Conservation (phyloP, 2,113 vertebrate species). For the Dipodomys merriami region DNA sequence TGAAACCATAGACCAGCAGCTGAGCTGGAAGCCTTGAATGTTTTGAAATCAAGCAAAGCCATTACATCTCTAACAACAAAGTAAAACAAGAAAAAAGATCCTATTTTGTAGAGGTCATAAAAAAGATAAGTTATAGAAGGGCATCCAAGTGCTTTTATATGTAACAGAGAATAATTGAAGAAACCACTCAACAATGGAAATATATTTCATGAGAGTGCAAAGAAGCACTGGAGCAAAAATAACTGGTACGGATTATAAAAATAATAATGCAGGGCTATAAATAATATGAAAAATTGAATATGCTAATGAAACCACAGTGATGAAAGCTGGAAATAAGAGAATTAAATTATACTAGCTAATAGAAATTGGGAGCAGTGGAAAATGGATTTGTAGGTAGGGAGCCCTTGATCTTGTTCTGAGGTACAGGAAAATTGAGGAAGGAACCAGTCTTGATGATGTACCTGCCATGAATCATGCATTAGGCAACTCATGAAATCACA, state of each 20-base stretch:
- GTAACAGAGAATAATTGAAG: conserved; percentile 52
- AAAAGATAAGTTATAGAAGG: conserved; percentile 1
- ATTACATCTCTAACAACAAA: conserved; percentile 19
- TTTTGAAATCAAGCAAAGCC: conserved; percentile 55
- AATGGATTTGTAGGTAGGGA: conserved; percentile 14
- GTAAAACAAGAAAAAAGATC: background rate
- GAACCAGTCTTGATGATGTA: background rate
- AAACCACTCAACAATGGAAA: conserved; percentile 59
- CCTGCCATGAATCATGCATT: background rate
- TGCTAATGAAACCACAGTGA: conserved; percentile 59
- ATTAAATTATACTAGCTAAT: conserved; percentile 40
- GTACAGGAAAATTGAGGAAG: background rate
- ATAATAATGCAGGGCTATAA: conserved; percentile 69
- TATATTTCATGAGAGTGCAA: conserved; percentile 48
- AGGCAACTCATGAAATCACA: background rate
- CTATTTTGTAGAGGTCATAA: background rate
- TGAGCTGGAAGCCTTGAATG: background rate
- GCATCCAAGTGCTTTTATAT: background rate
- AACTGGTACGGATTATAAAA: conserved; percentile 71
- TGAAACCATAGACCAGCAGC: background rate
- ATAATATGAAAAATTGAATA: conserved; percentile 71
- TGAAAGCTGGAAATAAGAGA: conserved; percentile 48
- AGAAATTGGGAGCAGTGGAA: background rate
- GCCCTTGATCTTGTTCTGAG: background rate
- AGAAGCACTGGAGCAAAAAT: conserved; percentile 66